phyloP scores from a whole-genome alignment of 2,888 invertebrate species.

The Microplitis deprimator region DNA sequence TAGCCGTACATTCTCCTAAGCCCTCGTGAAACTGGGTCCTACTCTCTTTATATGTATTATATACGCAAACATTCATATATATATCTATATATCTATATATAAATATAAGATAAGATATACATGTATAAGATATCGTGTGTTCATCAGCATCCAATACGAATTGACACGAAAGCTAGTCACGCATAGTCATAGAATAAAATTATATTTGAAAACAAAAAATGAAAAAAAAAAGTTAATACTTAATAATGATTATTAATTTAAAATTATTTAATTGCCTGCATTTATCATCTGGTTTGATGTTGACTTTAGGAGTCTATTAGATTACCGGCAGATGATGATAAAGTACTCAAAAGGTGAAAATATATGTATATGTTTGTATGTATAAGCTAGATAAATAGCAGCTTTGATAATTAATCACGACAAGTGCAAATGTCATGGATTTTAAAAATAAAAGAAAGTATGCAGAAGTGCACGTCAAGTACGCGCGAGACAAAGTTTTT shows the following conservation, averaged over 20 bases:
- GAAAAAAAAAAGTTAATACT: not conserved
- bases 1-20: slow-evolving; percentile 19
- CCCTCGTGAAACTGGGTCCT: slow-evolving; percentile 53
- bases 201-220: not conserved
- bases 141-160: not conserved
- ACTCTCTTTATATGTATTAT: slow-evolving; percentile 51
- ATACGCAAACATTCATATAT: slow-evolving; percentile 24
- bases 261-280: not conserved
- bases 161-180: slow-evolving; percentile 10
- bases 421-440: slow-evolving; percentile 19
- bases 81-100: not conserved
- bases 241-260: not conserved
- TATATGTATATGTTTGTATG: not conserved
- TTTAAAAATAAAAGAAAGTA: slow-evolving; percentile 17
- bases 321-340: not conserved
- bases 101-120: not conserved
- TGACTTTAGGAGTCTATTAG: not conserved
- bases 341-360: not conserved
- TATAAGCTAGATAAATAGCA: not conserved
- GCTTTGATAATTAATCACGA: slow-evolving; percentile 10
- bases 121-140: not conserved
- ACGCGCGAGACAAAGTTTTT: slow-evolving; percentile 10
- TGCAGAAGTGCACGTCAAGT: slow-evolving; percentile 1
- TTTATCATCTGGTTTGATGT: not conserved
- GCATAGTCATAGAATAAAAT: not conserved